phyloP scores from a whole-genome alignment of 2,888 invertebrate genomes.

The Eupithecia subumbrata region DNA sequence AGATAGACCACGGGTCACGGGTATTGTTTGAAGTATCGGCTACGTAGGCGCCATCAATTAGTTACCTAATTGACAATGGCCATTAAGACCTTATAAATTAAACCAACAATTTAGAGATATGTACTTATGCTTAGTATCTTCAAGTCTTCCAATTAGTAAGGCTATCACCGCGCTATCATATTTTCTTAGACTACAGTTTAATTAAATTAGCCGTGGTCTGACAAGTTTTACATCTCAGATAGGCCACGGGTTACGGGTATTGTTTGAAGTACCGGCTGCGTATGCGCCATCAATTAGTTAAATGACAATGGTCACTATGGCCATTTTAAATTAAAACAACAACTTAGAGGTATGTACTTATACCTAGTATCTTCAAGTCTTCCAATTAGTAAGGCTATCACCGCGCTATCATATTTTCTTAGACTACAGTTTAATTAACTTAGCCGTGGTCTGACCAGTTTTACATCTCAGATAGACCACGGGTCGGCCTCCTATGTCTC shows the following conservation, averaged over 20 bases:
- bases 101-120: background rate
- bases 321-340: background rate
- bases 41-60: constrained; percentile 1
- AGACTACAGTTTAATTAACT: background rate
- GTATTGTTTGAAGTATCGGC: background rate
- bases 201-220: background rate
- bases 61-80: background rate
- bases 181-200: background rate
- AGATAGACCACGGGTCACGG: too few species aligned
- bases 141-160: background rate
- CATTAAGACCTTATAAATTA: background rate
- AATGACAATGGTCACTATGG: background rate
- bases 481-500: too few species aligned
- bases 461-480: too few species aligned
- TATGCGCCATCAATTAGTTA: background rate
- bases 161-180: background rate
- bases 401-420: background rate
- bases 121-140: background rate
- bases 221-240: too few species aligned
- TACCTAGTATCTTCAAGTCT: background rate
- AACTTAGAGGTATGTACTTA: background rate
- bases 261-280: background rate
- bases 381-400: background rate
- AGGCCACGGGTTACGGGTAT: too few species aligned
- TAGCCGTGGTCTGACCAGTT: background rate